Evolutionary conservation across 2,888 invertebrate genomes (phyloP).

Genomic region (Pseudococcus longispinus): DNA sequence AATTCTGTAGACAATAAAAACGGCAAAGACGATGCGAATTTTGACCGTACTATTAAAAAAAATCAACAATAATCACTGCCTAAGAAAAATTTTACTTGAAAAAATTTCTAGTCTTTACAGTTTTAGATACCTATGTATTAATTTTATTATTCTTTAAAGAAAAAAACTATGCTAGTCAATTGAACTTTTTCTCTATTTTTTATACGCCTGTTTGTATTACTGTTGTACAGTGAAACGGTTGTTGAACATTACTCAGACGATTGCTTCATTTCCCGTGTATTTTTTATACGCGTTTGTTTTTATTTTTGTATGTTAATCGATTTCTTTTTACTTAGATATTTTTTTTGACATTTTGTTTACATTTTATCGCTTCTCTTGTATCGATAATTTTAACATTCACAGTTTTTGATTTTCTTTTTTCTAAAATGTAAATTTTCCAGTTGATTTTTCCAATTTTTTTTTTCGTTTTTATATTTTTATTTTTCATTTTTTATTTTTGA

Average conservation of each 20-base stretch:
- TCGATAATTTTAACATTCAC: background rate
- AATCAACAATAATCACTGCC: conserved; percentile 39
- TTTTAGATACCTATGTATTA: background rate
- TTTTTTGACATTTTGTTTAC: conserved; percentile 35
- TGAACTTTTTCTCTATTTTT: conserved; percentile 26
- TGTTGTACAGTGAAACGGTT: conserved; percentile 37
- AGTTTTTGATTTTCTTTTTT: conserved; percentile 15
- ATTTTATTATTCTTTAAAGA: conserved; percentile 6
- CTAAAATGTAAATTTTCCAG: background rate
- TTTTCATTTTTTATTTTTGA: conserved; percentile 2
- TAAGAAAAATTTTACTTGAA: background rate
- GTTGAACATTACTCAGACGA: conserved; percentile 13
- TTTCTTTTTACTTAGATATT: conserved; percentile 38
- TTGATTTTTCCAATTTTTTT: background rate
- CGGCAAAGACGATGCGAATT: conserved; percentile 12
- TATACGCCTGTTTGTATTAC: conserved; percentile 34
- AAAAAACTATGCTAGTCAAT: conserved; percentile 35
- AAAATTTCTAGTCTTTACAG: conserved; percentile 21
- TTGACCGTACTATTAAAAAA: conserved; percentile 9
- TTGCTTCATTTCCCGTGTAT: conserved; percentile 23
- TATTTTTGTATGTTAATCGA: conserved; percentile 36
- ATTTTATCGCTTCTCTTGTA: background rate
- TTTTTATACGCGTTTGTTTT: conserved; percentile 34
- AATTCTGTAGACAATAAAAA: conserved; percentile 46
- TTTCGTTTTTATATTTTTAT: background rate